A percentile compares a stretch with the other conserved stretches of the same genome.
These are phyloP conservation scores for Axis porcinus DNA, from an alignment of 2,113 vertebrate species.

Conservation along the genomic window DNA sequence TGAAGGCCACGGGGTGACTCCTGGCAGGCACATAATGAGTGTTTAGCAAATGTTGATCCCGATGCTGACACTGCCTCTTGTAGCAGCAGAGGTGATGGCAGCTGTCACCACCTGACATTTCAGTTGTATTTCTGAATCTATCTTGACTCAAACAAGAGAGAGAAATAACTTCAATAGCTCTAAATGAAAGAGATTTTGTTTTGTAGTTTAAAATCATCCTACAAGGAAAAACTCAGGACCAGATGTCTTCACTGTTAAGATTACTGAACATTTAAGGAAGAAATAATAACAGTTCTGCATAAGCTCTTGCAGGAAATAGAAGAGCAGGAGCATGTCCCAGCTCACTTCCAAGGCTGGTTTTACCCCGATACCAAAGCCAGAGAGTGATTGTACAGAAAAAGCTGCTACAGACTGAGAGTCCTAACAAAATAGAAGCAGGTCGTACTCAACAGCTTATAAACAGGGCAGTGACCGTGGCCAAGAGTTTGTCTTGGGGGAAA, in stretches of 20 bases:
- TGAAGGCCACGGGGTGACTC: not conserved
- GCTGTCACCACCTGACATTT: not conserved
- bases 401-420: not conserved
- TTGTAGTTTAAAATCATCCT: not conserved
- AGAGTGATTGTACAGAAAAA: not conserved
- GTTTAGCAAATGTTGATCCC: not conserved
- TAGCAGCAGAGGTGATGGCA: not conserved
- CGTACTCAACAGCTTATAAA: not conserved
- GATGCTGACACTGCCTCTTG: not conserved
- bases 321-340: not conserved
- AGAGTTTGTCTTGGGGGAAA: not conserved
- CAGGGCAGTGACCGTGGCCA: not conserved
- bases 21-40: not conserved
- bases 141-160: not conserved
- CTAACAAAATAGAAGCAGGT: not conserved
- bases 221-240: conserved; percentile 19
- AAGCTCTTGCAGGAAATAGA: not conserved
- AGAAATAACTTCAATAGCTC: not conserved
- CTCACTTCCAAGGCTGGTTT: not conserved
- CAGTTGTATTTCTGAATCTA: not conserved
- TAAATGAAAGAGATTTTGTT: conserved; percentile 12
- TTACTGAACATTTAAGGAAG: not conserved
- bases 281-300: not conserved
- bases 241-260: not conserved
- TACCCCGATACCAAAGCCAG: not conserved